Conservation (phyloP, 2,888 invertebrate genomes). For the Hydrotaea diabolus region DNA sequence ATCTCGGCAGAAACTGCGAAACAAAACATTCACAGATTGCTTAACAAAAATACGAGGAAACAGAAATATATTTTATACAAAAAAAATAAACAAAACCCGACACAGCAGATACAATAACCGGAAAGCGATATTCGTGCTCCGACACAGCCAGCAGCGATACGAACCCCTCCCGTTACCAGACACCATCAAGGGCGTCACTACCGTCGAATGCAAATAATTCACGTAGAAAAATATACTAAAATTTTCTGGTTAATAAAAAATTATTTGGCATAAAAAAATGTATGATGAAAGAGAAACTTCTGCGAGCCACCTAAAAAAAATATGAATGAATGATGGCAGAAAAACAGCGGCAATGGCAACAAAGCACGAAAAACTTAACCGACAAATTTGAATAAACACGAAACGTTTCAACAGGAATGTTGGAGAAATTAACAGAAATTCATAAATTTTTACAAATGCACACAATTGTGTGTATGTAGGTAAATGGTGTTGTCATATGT, state of each 20-base stretch:
- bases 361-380: not conserved
- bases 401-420: slow-evolving; percentile 7
- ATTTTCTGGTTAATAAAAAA: slow-evolving; percentile 52
- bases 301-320: not conserved
- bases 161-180: not conserved
- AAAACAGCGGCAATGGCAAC: not conserved
- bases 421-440: slow-evolving; percentile 6
- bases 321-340: slow-evolving; percentile 20
- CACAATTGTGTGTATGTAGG: not conserved
- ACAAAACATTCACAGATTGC: slow-evolving; percentile 15
- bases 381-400: slow-evolving; percentile 35
- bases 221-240: slow-evolving; percentile 31
- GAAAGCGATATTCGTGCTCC: slow-evolving; percentile 1
- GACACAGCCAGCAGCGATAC: not conserved
- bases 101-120: slow-evolving; percentile 15
- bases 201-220: slow-evolving; percentile 29
- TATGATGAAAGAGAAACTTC: slow-evolving; percentile 13
- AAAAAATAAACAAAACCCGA: slow-evolving; percentile 7
- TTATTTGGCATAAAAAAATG: slow-evolving; percentile 42
- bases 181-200: not conserved
- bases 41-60: not conserved
- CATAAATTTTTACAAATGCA: not conserved
- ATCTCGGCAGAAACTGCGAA: slow-evolving; percentile 12
- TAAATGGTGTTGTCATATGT: slow-evolving; percentile 2
- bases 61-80: slow-evolving; percentile 14